Conservation (phyloP, 2,113 vertebrate genomes). For the Rhineura floridana region DNA sequence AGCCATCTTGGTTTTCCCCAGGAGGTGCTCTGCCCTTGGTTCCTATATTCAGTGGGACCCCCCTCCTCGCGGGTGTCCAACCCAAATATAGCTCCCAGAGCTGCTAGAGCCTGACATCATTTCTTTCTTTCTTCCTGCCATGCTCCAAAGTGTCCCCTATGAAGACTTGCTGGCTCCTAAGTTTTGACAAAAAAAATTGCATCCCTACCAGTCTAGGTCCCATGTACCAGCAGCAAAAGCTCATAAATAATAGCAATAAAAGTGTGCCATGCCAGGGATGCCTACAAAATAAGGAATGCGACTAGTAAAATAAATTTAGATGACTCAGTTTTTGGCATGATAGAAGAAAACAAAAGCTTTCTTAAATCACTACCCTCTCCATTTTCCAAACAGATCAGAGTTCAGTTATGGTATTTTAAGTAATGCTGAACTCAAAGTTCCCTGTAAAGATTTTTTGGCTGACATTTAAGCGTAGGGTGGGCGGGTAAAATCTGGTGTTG, state of each 20-base stretch:
- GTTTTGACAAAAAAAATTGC: background rate
- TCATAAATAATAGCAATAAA: background rate
- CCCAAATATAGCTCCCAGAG: background rate
- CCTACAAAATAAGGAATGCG: background rate
- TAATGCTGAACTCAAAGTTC: background rate
- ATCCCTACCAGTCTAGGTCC: no score
- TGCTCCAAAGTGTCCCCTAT: background rate
- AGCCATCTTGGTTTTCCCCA: background rate
- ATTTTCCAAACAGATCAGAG: background rate
- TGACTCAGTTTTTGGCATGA: background rate
- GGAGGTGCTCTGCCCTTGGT: background rate
- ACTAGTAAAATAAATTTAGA: background rate
- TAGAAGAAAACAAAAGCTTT: background rate
- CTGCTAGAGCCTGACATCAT: background rate
- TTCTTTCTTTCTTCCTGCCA: background rate
- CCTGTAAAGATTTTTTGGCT: no score
- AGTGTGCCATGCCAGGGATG: background rate
- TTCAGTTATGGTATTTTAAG: background rate
- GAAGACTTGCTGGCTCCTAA: background rate
- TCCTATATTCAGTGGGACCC: background rate
- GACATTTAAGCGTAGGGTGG: no score
- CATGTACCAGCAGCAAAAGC: no score
- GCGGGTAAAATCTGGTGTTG: background rate
- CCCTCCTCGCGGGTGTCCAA: background rate
- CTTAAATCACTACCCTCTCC: background rate